Conservation (phyloP, 2,113 vertebrate species). For the Carassius auratus region DNA sequence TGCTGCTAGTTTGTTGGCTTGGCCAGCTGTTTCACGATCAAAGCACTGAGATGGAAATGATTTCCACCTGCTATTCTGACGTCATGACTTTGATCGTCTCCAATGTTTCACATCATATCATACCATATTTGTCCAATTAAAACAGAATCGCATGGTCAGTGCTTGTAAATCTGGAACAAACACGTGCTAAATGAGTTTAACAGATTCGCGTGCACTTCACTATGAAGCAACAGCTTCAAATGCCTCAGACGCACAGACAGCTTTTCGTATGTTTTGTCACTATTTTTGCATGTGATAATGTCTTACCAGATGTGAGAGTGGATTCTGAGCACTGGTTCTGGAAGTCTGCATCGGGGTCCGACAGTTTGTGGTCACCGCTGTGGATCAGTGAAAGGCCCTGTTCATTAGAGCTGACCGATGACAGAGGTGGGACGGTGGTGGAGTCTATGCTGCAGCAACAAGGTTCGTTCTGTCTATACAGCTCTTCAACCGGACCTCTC, state of each 20-base stretch:
- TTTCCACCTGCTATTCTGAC: neutral
- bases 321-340: constrained; percentile 72
- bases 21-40: constrained; percentile 10
- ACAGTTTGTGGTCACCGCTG: constrained; percentile 65
- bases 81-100: constrained; percentile 11
- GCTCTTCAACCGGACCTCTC: constrained; percentile 41
- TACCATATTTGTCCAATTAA: constrained; percentile 24
- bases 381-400: constrained; percentile 62
- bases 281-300: too few relatives aligned
- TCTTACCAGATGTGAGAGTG: constrained; percentile 74
- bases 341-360: constrained; percentile 67
- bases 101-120: constrained; percentile 33
- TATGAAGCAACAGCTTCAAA: constrained; percentile 14
- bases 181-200: neutral
- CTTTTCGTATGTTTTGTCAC: neutral
- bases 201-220: neutral
- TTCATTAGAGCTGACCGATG: constrained; percentile 43
- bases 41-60: neutral
- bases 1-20: neutral
- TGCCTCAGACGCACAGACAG: neutral
- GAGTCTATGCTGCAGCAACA: constrained; percentile 76
- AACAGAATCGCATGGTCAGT: constrained; percentile 10
- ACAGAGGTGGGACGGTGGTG: constrained; percentile 53
- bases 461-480: constrained; percentile 70
- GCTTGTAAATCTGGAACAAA: neutral